Base-by-base conservation (phyloP, 2,888 invertebrate species). In the Eudemis profundana region DNA sequence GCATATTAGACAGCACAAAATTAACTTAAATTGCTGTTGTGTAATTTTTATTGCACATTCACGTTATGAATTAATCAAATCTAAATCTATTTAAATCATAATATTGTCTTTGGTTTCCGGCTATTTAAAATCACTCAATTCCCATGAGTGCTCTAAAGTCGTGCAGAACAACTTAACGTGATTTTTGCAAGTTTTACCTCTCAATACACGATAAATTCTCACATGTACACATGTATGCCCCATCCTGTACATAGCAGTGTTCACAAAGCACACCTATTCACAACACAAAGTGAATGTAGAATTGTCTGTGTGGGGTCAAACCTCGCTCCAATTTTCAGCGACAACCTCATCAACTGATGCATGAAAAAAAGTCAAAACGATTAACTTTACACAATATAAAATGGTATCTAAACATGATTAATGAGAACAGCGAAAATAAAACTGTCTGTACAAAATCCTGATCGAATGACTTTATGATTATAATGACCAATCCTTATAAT, bases 331-430 rank as follows among this genome's bases (percentile, higher is more conserved):
- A 78, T 84, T 83, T 73, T 87, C 90, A 79, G 82, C 82, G 69
- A 80, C 75, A 78, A 86, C 89, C 82, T 91, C 91, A 83, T 92
- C 90, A 77, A 92, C 92, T 92, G 90, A 76, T 82, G 90, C 92
- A 90, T 92, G 91, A 78, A 91, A 91, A 85, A 83, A 84, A 77
- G 74, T 74, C 64, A 76, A 50, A 70, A 69, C 38, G 38, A 63
- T 68, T 69, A 69, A 29, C 44, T 40, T 60, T 59, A 61, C 49
- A 62, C 38, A 47, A 19, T 53, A 44, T 49, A 14, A 49, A 14
- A 60, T 27, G 47, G 33, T 7, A n/a, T 46, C 46, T 57, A 29
- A 14, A 57, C 19, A 36, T 46, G 23, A 21, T n/a, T n/a, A n/a
- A 54, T 27, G 44, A 29, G 29, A 10, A 46, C 27, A 27, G 40